Evolutionary conservation across 2,888 invertebrate species (phyloP), one percentile per base, ranked within the genome.

Genomic region (Hirtodrosophila trivittata): DNA sequence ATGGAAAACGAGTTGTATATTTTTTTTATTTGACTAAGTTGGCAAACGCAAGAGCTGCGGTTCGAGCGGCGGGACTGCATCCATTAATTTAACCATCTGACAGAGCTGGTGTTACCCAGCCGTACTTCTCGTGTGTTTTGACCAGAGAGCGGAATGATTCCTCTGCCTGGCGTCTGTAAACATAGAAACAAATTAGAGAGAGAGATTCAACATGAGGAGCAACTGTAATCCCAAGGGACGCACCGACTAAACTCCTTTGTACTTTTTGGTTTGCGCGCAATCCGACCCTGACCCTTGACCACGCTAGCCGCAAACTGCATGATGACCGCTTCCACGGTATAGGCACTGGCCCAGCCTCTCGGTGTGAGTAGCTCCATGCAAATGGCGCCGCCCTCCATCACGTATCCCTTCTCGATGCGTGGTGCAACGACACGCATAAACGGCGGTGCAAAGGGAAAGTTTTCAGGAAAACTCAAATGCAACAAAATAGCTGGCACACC

Each of bases 291-390:
- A 12, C 96, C 96, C 91, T 97, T 97, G 62, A 96, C 96, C 57
- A 97, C 94, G 75, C 96, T 96, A 16, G 96, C 96, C 1, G 96
- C 95, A 89, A 97, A 96, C 91, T 96, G 96, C 94, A 96, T 96
- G 83, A 97, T 94, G 45, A 97, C 94, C 9, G 96, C 96, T 89
- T 97, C 96, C 12, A 97, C 83, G 13, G 83, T 83, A 14, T 83
- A 83, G 12, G 83, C 83, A 35, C 87, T 87, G 56, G 96, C 96
- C 96, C 96, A 97, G 70, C 96, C 96, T 47, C 95, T 92, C 0
- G 96, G 96, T 12, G 96, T 97, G 56, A 97, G 91, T 62, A 97
- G 91, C 89, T 97, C 96, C 96, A 97, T 96, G 88, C 96, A 96
- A 86, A 97, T 97, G 38, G 96, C 96, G 32, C 96, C 96, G 56